Evolutionary conservation across 2,797 vertebrate species (phyloP).

Genomic region (Propithecus perrieri): DNA sequence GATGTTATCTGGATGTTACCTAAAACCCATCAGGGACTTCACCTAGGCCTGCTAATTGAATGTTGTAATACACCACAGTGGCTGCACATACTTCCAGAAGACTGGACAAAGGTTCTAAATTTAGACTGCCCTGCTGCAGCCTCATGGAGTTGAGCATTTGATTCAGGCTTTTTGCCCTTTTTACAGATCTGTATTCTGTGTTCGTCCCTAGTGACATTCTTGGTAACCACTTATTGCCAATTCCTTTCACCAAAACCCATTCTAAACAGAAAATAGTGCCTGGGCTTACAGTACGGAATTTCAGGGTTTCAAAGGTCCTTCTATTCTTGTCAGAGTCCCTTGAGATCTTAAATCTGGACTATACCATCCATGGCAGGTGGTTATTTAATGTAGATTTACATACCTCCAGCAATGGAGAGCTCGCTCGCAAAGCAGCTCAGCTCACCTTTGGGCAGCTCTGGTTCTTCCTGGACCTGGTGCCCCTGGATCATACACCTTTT

Average conservation of each 20-base stretch:
- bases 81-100: background rate
- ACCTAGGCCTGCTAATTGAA: background rate
- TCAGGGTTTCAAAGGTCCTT: background rate
- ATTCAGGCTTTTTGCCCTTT: background rate
- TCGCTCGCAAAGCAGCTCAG: background rate
- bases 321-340: background rate
- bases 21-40: background rate
- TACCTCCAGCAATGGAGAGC: background rate
- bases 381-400: background rate
- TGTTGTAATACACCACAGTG: background rate
- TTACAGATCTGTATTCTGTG: background rate
- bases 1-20: background rate
- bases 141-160: background rate
- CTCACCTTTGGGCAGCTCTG: background rate
- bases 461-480: background rate
- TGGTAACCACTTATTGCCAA: background rate
- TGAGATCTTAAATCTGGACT: background rate
- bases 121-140: background rate
- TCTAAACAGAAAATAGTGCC: background rate
- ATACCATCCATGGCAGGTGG: background rate
- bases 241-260: background rate
- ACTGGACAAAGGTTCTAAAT: too few species aligned
- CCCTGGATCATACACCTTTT: too few species aligned
- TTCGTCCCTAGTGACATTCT: background rate
- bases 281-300: background rate